Evolutionary conservation across 2,888 invertebrate species (phyloP), one percentile per base, ranked within the genome.

Genomic region (Lampropteryx suffumata): DNA sequence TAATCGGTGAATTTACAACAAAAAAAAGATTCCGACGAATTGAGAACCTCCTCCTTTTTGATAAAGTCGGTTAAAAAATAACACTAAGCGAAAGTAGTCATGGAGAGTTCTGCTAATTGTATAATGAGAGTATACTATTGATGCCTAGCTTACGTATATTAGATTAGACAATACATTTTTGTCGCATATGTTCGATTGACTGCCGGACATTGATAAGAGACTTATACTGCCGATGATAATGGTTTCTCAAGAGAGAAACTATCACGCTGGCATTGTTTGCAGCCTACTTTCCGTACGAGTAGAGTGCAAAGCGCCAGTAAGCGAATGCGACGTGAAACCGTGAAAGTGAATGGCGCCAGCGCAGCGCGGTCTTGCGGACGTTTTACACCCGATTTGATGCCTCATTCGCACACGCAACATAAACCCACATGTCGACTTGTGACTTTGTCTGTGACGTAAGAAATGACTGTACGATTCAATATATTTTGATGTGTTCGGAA

Each of bases 291-390:
- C 80, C 69, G 84, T 76, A 72, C 63, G 62, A 70, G 67, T 59
- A 62, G 66, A 65, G 71, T 65, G 71, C 70, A 63, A 53, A 61
- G 70, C 65, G 62, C 60, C 59, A 59, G 69, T 73, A 64, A 68
- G 65, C 70, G 67, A 71, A 61, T 62, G 62, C 63, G 55, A 68
- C 77, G 88, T 82, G 88, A 88, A 86, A 89, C 69, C 76, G 88
- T 82, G 89, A 89, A 88, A 90, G 89, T 89, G 88, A 90, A 87
- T 87, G 87, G 84, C 76, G 76, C 77, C 82, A 81, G 76, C 71
- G 64, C 64, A 65, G 68, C 68, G 67, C 67, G 71, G 65, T 68
- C 72, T 74, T 68, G 71, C 76, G 76, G 71, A 76, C 78, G 71
- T 77, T 85, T 82, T 78, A 81, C 80, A 79, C 73, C 71, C 71